These are phyloP conservation scores for Morone chrysops DNA, from an alignment of 2,113 vertebrate species.

Conservation along the genomic window DNA sequence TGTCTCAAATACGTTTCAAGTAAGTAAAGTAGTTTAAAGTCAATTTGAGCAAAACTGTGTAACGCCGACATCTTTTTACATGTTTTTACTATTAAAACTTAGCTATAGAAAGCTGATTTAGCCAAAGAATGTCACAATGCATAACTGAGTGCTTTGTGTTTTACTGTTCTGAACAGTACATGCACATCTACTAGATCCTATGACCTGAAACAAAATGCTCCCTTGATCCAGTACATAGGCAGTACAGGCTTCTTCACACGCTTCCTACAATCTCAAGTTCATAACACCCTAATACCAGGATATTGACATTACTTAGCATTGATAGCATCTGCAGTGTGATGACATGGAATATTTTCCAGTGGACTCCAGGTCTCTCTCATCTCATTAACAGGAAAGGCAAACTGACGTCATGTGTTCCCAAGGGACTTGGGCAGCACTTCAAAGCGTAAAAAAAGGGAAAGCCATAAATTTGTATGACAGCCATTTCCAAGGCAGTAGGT, in stretches of 20 bases:
- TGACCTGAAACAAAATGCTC: background rate
- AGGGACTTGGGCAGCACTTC: conserved; percentile 46
- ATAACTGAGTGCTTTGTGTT: background rate
- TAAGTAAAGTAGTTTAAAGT: background rate
- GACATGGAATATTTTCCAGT: conserved; percentile 27
- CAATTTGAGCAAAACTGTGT: background rate
- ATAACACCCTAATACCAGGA: background rate
- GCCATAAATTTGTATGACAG: conserved; percentile 45
- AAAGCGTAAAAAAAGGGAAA: conserved; percentile 40
- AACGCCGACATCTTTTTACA: background rate
- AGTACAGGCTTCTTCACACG: background rate
- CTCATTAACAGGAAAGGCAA: conserved; percentile 52
- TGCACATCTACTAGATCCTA: background rate
- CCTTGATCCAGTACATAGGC: background rate
- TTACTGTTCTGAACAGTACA: background rate
- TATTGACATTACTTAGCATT: background rate
- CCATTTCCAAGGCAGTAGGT: conserved; percentile 23
- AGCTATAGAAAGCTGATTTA: too few relatives aligned
- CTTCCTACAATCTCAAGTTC: background rate
- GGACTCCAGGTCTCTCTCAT: conserved; percentile 28
- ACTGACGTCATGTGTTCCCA: conserved; percentile 56
- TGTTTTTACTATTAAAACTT: background rate
- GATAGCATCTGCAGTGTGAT: conserved; percentile 26
- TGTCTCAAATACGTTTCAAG: background rate
- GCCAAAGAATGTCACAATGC: background rate